Conservation (phyloP, 2,113 vertebrate genomes). For the Petaurus breviceps region DNA sequence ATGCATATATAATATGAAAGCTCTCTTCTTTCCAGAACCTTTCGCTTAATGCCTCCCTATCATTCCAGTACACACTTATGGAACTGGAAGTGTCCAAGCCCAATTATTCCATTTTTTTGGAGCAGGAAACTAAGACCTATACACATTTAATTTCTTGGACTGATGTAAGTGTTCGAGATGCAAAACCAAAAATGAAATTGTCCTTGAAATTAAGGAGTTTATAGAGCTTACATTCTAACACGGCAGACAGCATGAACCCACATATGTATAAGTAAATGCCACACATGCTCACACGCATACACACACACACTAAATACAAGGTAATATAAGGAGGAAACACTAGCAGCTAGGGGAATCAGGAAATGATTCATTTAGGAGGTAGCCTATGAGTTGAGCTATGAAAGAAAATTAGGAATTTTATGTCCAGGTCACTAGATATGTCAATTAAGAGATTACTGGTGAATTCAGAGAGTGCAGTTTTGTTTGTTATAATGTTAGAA, state of each 20-base stretch:
- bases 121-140: neutral
- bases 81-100: neutral
- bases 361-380: neutral
- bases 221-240: neutral
- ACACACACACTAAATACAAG: neutral
- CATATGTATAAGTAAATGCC: neutral
- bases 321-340: neutral
- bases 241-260: neutral
- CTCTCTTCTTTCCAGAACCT: neutral
- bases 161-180: neutral
- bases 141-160: neutral
- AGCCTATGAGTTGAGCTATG: neutral
- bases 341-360: neutral
- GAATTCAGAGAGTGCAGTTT: too few species aligned
- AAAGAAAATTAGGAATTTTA: neutral
- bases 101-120: neutral
- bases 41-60: neutral
- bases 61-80: neutral
- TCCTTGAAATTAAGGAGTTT: neutral
- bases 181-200: neutral
- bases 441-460: too few species aligned
- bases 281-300: too few species aligned
- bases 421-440: neutral
- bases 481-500: neutral
- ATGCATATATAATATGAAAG: neutral